A percentile compares a stretch with the other conserved stretches of the same genome.
These are phyloP conservation scores for Varanus komodoensis DNA, from an alignment of 2,113 vertebrate genomes.

Conservation along the genomic window DNA sequence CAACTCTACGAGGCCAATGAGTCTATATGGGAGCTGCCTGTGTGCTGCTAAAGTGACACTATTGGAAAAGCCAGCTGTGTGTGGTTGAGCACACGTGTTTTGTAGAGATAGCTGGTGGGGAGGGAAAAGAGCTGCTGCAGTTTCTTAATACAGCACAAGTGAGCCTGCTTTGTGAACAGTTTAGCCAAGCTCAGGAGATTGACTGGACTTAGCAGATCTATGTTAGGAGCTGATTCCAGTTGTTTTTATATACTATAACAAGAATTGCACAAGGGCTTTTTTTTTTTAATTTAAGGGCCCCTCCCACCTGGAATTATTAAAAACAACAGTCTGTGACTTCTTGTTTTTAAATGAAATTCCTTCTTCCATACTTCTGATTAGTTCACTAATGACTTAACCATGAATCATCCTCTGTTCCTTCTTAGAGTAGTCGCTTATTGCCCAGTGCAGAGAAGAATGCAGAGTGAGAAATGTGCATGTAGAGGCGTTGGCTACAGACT, in stretches of 20 bases:
- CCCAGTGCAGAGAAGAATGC: background rate
- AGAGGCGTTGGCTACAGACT: background rate
- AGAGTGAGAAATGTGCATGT: background rate
- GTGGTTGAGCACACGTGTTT: conserved; percentile 1
- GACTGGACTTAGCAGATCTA: background rate
- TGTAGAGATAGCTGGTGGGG: background rate
- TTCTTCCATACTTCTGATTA: background rate
- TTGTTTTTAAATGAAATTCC: background rate
- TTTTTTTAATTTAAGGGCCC: too few relatives aligned
- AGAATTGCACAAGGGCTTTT: background rate
- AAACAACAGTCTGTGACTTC: background rate
- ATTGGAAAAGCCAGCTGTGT: conserved; percentile 31
- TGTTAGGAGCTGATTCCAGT: background rate
- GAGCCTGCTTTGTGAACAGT: accelerated
- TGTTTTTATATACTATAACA: background rate
- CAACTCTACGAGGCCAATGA: conserved; percentile 37
- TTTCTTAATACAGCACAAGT: background rate
- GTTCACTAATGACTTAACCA: background rate
- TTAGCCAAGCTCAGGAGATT: background rate
- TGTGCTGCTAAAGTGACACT: conserved; percentile 43
- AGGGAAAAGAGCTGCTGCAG: accelerated
- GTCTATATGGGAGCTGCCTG: conserved; percentile 34
- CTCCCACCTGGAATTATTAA: background rate
- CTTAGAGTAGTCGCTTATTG: background rate
- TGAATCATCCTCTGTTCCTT: conserved; percentile 8